Evolutionary conservation across 2,113 vertebrate species (phyloP).

Genomic region (Polypterus senegalus): DNA sequence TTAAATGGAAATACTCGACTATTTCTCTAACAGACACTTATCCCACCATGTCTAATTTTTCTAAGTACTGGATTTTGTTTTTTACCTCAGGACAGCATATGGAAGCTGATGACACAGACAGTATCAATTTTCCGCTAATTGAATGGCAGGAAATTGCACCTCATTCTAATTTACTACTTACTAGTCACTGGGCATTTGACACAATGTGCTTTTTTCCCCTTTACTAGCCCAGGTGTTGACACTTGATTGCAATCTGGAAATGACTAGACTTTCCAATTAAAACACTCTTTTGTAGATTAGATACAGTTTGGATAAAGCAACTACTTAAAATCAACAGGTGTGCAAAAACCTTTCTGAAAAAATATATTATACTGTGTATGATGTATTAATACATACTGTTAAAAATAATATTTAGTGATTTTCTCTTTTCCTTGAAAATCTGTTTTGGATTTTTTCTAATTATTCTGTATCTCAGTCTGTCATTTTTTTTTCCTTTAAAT

Average conservation of each 20-base stretch:
- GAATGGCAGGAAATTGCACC: slow-evolving; percentile 52
- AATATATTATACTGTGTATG: background rate
- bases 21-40: background rate
- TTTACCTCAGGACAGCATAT: slow-evolving; percentile 25
- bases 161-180: slow-evolving; percentile 49
- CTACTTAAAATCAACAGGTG: slow-evolving; percentile 6
- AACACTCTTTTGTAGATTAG: slow-evolving; percentile 10
- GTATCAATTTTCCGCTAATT: slow-evolving; percentile 42
- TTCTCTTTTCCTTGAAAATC: background rate
- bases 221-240: slow-evolving; percentile 33
- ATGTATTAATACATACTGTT: no score
- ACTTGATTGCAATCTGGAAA: slow-evolving; percentile 8
- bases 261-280: slow-evolving; percentile 1
- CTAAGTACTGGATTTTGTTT: slow-evolving; percentile 16
- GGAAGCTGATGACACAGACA: slow-evolving; percentile 33
- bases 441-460: background rate
- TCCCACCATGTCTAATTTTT: background rate
- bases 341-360: background rate
- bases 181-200: slow-evolving; percentile 31
- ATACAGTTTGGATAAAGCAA: slow-evolving; percentile 8
- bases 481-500: background rate
- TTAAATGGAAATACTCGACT: no score
- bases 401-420: background rate
- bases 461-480: background rate
- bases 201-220: slow-evolving; percentile 26